Conservation (phyloP, 2,113 vertebrate genomes). For the Notothenia coriiceps region DNA sequence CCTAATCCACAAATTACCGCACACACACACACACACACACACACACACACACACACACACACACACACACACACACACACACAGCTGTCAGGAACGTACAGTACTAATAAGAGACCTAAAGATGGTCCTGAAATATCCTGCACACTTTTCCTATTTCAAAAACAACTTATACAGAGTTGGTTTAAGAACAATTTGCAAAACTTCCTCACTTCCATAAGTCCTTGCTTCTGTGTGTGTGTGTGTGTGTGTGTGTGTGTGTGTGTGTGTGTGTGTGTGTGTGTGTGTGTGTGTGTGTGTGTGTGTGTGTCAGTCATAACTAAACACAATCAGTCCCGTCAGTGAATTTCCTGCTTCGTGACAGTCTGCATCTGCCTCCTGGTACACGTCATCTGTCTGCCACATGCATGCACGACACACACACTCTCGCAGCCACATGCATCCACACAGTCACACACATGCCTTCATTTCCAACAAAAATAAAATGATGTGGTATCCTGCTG, state of each 20-base stretch:
- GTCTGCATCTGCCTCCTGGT: conserved; percentile 77
- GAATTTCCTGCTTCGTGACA: conserved; percentile 82
- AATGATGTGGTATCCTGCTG: too few relatives aligned
- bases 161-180: conserved; percentile 70
- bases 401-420: background rate
- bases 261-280: conserved; percentile 51
- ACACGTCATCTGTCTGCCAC: conserved; percentile 73
- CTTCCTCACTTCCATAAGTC: conserved; percentile 59
- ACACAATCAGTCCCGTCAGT: conserved; percentile 76
- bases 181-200: conserved; percentile 77
- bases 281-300: conserved; percentile 32
- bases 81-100: conserved; percentile 38
- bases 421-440: background rate
- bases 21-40: conserved; percentile 22
- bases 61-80: conserved; percentile 13
- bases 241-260: conserved; percentile 45
- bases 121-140: conserved; percentile 80
- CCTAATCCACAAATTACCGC: too few relatives aligned
- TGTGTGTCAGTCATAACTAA: conserved; percentile 65
- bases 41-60: conserved; percentile 22
- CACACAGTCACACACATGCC: background rate
- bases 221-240: conserved; percentile 41
- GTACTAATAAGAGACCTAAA: conserved; percentile 58
- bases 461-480: too few relatives aligned
- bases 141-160: conserved; percentile 79